Conservation (phyloP, 1,140 invertebrate species). For the Nixonia krombeini region DNA sequence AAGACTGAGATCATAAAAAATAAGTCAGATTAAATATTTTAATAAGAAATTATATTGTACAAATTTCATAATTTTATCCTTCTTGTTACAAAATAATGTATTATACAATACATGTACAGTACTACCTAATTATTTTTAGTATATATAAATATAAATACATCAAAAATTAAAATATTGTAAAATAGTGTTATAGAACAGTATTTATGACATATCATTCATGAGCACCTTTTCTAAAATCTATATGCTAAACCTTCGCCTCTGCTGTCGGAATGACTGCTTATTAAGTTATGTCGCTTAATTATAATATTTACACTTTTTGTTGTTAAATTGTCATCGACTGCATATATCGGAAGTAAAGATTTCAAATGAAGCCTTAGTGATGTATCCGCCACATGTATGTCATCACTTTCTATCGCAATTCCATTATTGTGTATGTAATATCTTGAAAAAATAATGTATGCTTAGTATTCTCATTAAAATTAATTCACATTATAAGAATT, state of each 20-base stretch:
- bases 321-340: slow-evolving; percentile 40
- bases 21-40: no score
- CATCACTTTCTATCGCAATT: slow-evolving; percentile 58
- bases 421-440: slow-evolving; percentile 57
- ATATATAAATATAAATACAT: no score
- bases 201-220: no score
- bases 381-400: slow-evolving; percentile 50
- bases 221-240: slow-evolving; percentile 68
- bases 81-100: no score
- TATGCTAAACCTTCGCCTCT: slow-evolving; percentile 76
- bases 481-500: slow-evolving; percentile 3
- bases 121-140: no score
- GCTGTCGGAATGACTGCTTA: slow-evolving; percentile 75
- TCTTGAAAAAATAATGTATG: slow-evolving; percentile 40
- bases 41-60: no score
- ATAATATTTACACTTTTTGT: slow-evolving; percentile 71
- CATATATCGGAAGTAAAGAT: slow-evolving; percentile 38
- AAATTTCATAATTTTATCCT: no score
- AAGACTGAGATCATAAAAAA: no score
- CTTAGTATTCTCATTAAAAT: no score
- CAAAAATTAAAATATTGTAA: no score
- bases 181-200: no score
- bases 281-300: slow-evolving; percentile 67
- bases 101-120: no score
- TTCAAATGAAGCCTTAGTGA: slow-evolving; percentile 50